phyloP scores from a whole-genome alignment of 2,797 vertebrate species.

The Myotis findleyi region DNA sequence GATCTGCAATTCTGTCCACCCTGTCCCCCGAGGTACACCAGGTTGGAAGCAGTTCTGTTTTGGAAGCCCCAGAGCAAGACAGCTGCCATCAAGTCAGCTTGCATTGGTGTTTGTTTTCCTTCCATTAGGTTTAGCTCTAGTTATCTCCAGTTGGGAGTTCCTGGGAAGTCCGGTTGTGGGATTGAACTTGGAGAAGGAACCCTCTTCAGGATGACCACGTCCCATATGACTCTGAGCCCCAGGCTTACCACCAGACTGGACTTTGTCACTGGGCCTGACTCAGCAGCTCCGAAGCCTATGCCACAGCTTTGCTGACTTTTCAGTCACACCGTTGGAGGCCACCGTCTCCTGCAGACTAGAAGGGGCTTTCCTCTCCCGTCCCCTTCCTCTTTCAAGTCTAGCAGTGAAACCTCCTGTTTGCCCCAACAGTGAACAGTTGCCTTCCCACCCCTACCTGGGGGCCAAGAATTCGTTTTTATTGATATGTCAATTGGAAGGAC shows the following conservation, averaged over 20 bases:
- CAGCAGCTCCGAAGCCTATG: background rate
- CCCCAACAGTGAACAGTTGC: background rate
- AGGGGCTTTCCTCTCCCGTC: background rate
- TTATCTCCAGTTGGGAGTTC: background rate
- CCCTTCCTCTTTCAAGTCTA: background rate
- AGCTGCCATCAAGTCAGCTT: background rate
- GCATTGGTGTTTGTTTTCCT: background rate
- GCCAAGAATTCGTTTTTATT: conserved; percentile 25
- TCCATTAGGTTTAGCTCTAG: background rate
- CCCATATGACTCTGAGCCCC: background rate
- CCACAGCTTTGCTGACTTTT: background rate
- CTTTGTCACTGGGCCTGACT: background rate
- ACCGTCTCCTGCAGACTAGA: background rate
- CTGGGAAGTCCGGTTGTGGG: background rate
- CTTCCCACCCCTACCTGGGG: background rate
- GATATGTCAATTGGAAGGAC: background rate
- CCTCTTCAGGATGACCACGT: background rate
- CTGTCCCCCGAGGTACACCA: background rate
- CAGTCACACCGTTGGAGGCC: background rate
- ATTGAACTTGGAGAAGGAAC: background rate
- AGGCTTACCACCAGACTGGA: background rate
- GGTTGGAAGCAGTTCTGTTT: background rate
- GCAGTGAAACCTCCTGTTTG: background rate
- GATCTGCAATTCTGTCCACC: background rate
- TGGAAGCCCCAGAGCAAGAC: background rate